Evolutionary conservation across 2,797 vertebrate genomes (phyloP), one percentile per base, ranked within the genome.

Genomic region (Danio albolineatus): DNA sequence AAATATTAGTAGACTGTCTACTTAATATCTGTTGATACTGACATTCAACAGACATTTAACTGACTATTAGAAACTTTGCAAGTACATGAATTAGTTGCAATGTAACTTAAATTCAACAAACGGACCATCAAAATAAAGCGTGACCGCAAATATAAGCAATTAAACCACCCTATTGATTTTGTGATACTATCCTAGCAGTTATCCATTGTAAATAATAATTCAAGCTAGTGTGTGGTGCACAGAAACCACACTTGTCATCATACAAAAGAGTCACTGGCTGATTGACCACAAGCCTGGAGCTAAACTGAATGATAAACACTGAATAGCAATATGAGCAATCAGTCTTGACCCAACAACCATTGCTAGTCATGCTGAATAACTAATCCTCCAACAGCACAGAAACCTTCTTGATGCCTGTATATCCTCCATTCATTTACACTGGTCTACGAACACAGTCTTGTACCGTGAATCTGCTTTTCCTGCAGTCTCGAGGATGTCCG

Each of bases 401-500:
- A 59, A 71, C 64, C 38, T 10, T 53, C 19, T n/a, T 5, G 0
- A 41, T 67, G 6, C n/a, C 2, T 46, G 19, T 36, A 41, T 12
- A 38, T 2, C 39, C 10, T 48, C 48, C 60, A 46, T 38, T 48
- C 70, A 48, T 38, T 77, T 21, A 21, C 0, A 4, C 62, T 48
- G 41, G 16, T 57, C 39, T 75, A 59, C 9, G n/a, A 49, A 54
- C 19, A 76, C 39, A 57, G 16, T 48, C 10, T 14, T 8, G 60
- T 77, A 83, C 81, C 76, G 46, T 53, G 12, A 49, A 73, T 85
- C 80, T 56, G 14, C 67, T 10, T 57, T 41, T 78, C 39, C n/a
- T 79, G 59, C 43, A 51, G 8, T 87, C 87, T 0, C 10, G 16
- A 3, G 56, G 64, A 1, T 49, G 78, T 17, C 4, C 12, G 0